These are phyloP conservation scores for Amblyjoppa proteus DNA, from an alignment of 2,888 invertebrate species.

Conservation along the genomic window DNA sequence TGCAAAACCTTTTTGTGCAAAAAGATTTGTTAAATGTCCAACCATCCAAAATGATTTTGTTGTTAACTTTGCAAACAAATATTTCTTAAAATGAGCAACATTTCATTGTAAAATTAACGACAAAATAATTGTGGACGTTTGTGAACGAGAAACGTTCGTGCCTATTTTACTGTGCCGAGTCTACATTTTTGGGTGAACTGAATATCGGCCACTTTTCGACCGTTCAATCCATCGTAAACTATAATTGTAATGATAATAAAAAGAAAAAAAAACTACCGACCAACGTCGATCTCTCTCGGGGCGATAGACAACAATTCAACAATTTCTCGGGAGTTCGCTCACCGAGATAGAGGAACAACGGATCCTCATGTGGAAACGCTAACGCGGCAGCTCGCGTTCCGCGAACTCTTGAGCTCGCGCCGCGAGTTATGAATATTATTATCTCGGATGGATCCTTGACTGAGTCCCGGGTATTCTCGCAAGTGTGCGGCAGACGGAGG, in stretches of 20 bases:
- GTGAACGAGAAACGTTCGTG: too few species aligned
- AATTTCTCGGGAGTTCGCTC: background rate
- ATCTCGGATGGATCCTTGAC: slow-evolving; percentile 80
- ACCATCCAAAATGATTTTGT: too few species aligned
- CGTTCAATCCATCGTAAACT: too few species aligned
- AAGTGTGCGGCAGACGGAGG: slow-evolving; percentile 33
- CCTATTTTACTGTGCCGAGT: too few species aligned
- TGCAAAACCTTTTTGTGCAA: too few species aligned
- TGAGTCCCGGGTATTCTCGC: background rate
- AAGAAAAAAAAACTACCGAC: background rate
- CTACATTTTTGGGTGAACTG: too few species aligned
- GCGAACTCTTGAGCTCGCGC: slow-evolving; percentile 72
- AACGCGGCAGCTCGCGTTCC: slow-evolving; percentile 71
- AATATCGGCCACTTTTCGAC: too few species aligned
- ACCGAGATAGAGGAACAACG: slow-evolving; percentile 13
- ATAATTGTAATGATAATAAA: background rate
- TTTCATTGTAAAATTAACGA: too few species aligned
- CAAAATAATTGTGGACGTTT: too few species aligned
- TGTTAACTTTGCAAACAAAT: too few species aligned
- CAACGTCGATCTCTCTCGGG: background rate
- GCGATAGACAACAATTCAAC: background rate
- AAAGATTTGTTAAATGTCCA: too few species aligned
- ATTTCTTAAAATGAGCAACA: too few species aligned
- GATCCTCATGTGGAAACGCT: slow-evolving; percentile 8
- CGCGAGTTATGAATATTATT: slow-evolving; percentile 83